A percentile compares a stretch with the other conserved stretches of the same genome.
These are phyloP conservation scores for Drosophila triauraria DNA, from an alignment of 1,140 invertebrate genomes.

Conservation along the genomic window DNA sequence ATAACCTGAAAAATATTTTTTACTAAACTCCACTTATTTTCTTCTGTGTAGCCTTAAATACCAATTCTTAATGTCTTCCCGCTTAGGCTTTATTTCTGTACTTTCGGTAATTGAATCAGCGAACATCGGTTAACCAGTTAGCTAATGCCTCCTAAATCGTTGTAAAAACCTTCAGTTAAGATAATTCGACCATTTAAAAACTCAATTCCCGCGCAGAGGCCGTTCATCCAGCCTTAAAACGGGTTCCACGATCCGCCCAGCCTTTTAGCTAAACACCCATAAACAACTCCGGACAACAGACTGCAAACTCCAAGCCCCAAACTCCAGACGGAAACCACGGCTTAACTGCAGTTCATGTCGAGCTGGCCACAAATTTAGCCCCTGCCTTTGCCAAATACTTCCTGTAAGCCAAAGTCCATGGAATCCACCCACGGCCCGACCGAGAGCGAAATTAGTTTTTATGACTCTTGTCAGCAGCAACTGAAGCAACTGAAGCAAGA, in stretches of 20 bases:
- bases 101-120: constrained; percentile 37
- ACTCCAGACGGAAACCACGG: constrained; percentile 12
- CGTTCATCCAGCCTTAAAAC: constrained; percentile 35
- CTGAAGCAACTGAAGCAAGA: constrained; percentile 6
- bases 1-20: neutral
- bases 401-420: constrained; percentile 30
- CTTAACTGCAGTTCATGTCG: constrained; percentile 28
- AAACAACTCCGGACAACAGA: constrained; percentile 38
- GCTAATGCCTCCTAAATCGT: constrained; percentile 33
- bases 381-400: constrained; percentile 30
- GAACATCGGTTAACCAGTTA: constrained; percentile 21
- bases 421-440: constrained; percentile 40
- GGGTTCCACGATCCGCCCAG: constrained; percentile 22
- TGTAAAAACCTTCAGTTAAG: constrained; percentile 41
- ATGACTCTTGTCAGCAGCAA: constrained; percentile 65
- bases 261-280: constrained; percentile 44
- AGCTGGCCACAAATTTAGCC: constrained; percentile 34
- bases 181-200: constrained; percentile 40
- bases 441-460: constrained; percentile 73
- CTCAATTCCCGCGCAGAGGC: constrained; percentile 34
- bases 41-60: neutral
- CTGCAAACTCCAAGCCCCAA: neutral
- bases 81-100: constrained; percentile 2
- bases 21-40: neutral
- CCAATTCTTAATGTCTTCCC: neutral